phyloP scores from a whole-genome alignment of 2,888 invertebrate genomes.

The Heteropelma amictum region DNA sequence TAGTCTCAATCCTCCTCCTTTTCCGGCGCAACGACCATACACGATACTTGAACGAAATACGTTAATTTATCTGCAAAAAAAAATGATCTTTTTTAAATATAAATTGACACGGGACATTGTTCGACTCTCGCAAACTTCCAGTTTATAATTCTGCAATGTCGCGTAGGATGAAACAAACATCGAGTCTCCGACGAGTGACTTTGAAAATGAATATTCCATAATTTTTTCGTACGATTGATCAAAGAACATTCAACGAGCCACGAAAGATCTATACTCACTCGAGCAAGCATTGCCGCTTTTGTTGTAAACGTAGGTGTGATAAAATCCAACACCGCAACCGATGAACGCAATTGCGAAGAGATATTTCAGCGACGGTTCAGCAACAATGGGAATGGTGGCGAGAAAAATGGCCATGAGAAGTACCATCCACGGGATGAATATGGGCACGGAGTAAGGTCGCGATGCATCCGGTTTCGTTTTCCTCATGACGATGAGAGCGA shows the following conservation, averaged over 20 bases:
- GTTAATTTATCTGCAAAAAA: conserved; percentile 82
- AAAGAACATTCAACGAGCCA: too few relatives aligned
- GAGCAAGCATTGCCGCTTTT: conserved; percentile 82
- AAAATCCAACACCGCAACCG: conserved; percentile 84
- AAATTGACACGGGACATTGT: too few relatives aligned
- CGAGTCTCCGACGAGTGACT: too few relatives aligned
- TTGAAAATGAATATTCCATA: too few relatives aligned
- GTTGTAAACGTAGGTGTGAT: conserved; percentile 87
- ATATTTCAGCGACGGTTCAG: conserved; percentile 88
- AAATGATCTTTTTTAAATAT: too few relatives aligned
- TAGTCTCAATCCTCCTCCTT: conserved; percentile 61
- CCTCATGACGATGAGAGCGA: conserved; percentile 86
- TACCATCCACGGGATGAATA: conserved; percentile 86
- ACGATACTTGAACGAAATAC: conserved; percentile 83
- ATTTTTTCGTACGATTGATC: not conserved
- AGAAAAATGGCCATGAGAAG: conserved; percentile 85
- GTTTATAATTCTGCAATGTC: too few relatives aligned
- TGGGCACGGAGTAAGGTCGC: conserved; percentile 88
- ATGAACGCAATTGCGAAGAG: conserved; percentile 87
- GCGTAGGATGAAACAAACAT: too few relatives aligned
- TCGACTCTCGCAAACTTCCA: too few relatives aligned
- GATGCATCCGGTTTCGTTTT: conserved; percentile 83
- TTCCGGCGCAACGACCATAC: conserved; percentile 84
- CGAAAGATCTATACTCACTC: conserved; percentile 79
- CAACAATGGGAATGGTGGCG: conserved; percentile 86